These are phyloP conservation scores for Maccullochella peelii DNA, from an alignment of 2,113 vertebrate genomes.

Conservation along the genomic window DNA sequence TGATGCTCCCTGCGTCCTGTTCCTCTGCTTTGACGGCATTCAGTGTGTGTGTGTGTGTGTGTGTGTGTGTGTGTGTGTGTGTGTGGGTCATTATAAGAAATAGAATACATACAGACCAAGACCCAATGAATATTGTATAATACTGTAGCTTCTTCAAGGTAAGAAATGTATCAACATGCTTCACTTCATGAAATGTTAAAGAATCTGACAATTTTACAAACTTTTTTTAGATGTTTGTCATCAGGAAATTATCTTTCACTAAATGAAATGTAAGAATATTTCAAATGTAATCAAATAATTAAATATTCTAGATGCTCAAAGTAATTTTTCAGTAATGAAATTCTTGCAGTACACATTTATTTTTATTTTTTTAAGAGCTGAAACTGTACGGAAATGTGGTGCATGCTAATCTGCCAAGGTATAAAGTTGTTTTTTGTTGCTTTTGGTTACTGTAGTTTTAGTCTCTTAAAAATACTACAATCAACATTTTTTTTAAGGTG, in stretches of 20 bases:
- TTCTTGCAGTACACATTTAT: too few relatives aligned
- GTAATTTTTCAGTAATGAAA: too few relatives aligned
- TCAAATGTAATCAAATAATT: neutral
- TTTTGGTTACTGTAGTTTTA: neutral
- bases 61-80: neutral
- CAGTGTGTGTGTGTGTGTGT: neutral
- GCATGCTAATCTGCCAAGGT: neutral
- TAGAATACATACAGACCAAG: neutral
- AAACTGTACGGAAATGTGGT: neutral
- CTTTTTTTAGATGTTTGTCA: neutral
- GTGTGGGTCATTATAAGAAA: neutral
- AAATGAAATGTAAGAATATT: too few relatives aligned
- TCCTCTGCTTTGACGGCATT: neutral
- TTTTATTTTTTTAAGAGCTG: neutral
- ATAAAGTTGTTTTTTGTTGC: neutral
- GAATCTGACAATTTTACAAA: neutral
- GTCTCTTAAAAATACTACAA: neutral
- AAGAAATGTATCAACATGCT: neutral
- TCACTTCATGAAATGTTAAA: neutral
- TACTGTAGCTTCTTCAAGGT: neutral
- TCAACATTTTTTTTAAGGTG: too few relatives aligned
- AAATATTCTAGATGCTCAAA: neutral
- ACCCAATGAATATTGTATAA: conserved; percentile 29
- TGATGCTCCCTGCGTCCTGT: neutral
- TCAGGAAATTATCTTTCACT: neutral